Evolutionary conservation across 2,113 vertebrate genomes (phyloP).

Genomic region (Galemys pyrenaicus): DNA sequence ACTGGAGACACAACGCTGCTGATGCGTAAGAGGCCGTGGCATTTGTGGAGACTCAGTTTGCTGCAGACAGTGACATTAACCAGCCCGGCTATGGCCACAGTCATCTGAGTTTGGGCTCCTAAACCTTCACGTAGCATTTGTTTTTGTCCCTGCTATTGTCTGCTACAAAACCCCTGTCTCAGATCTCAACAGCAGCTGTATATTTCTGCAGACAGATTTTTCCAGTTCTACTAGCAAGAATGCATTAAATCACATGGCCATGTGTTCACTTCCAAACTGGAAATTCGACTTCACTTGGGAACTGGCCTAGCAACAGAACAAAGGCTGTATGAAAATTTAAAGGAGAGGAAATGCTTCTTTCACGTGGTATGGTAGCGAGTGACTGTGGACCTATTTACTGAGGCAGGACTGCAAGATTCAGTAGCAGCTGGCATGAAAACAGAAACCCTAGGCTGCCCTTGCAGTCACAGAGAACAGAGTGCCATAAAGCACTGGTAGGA

Average conservation of each 20-base stretch:
- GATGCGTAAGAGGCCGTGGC: neutral
- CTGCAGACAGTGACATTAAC: slow-evolving; percentile 13
- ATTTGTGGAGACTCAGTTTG: slow-evolving; percentile 53
- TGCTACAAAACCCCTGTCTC: neutral
- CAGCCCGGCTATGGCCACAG: neutral
- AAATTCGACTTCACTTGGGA: slow-evolving; percentile 46
- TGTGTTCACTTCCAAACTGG: slow-evolving; percentile 52
- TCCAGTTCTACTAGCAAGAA: neutral
- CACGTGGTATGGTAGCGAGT: rapidly evolving
- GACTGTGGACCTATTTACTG: too few relatives aligned
- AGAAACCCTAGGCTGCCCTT: neutral
- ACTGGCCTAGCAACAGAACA: slow-evolving; percentile 40
- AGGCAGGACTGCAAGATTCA: neutral
- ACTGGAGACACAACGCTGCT: slow-evolving; percentile 19
- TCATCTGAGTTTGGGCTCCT: slow-evolving; percentile 26
- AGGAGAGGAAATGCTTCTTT: slow-evolving; percentile 22
- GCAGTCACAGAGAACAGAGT: neutral
- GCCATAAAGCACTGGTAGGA: neutral
- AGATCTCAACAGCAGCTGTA: neutral
- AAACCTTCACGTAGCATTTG: neutral
- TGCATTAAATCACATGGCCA: neutral
- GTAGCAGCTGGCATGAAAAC: neutral
- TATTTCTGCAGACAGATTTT: slow-evolving; percentile 46
- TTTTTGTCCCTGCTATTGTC: neutral
- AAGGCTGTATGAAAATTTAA: neutral